Conservation (phyloP, 1,140 invertebrate genomes). For the Hycleus cichorii region DNA sequence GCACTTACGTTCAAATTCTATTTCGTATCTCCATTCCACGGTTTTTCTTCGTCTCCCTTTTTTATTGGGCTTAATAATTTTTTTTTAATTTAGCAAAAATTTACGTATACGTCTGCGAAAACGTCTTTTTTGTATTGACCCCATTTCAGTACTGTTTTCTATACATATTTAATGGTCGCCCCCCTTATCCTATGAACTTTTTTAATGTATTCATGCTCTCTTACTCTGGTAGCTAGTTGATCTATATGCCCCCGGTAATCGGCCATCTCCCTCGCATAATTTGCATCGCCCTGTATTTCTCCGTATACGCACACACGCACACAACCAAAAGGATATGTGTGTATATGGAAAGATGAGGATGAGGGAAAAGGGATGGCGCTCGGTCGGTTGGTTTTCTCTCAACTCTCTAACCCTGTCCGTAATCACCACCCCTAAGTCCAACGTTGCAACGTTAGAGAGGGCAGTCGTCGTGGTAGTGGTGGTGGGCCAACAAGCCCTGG, state of each 20-base stretch:
- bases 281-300: conserved; percentile 24
- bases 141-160: conserved; percentile 27
- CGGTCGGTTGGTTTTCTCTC: too few species aligned
- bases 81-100: too few species aligned
- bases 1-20: not conserved
- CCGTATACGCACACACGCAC: conserved; percentile 1
- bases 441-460: conserved; percentile 14
- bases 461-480: not conserved
- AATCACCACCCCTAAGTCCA: conserved; percentile 25
- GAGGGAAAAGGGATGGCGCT: conserved; percentile 12
- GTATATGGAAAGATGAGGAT: conserved; percentile 24
- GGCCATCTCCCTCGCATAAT: conserved; percentile 26
- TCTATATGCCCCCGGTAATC: not conserved
- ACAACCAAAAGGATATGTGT: not conserved
- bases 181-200: conserved; percentile 21
- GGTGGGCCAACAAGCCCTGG: conserved; percentile 18
- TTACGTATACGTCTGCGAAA: conserved; percentile 3
- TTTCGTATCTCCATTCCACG: conserved; percentile 12
- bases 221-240: conserved; percentile 9
- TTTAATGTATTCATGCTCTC: conserved; percentile 31
- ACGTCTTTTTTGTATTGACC: conserved; percentile 25
- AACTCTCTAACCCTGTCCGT: too few species aligned
- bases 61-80: not conserved
- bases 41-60: conserved; percentile 10
- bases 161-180: conserved; percentile 24